phyloP scores from a whole-genome alignment of 2,888 invertebrate genomes.

The Microchrysa polita region DNA sequence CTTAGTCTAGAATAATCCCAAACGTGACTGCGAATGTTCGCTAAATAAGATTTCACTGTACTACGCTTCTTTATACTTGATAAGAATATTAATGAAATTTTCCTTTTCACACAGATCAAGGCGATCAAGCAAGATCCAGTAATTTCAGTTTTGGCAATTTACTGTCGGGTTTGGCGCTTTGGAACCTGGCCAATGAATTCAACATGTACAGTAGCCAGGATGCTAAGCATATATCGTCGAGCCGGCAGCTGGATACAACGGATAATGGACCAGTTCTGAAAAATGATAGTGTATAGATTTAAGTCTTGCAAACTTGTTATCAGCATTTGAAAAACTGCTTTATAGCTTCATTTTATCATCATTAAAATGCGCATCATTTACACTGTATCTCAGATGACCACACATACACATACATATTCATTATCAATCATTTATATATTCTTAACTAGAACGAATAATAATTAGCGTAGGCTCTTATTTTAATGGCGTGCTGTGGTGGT shows the following conservation, averaged over 20 bases:
- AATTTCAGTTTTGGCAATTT: constrained; percentile 40
- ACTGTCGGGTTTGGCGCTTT: constrained; percentile 27
- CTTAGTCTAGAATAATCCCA: too few relatives aligned
- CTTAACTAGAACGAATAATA: constrained; percentile 13
- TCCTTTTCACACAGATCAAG: constrained; percentile 10
- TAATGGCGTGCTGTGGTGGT: background rate
- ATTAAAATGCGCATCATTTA: background rate
- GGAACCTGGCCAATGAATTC: constrained; percentile 37
- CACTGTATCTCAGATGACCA: background rate
- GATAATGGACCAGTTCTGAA: background rate
- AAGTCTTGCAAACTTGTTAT: background rate
- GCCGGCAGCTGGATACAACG: background rate
- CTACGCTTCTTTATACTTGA: too few relatives aligned
- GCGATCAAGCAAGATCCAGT: background rate
- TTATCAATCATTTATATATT: background rate
- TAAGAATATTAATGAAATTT: too few relatives aligned
- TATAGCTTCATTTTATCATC: too few relatives aligned
- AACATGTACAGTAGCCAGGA: constrained; percentile 37
- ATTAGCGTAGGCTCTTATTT: background rate
- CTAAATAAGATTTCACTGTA: too few relatives aligned
- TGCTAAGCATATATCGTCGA: background rate
- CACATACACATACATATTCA: background rate
- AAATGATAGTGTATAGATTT: background rate
- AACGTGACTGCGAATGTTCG: too few relatives aligned
- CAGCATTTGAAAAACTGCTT: too few relatives aligned